Conservation (phyloP, 2,888 invertebrate genomes). For the Dasysyrphus albostriatus region DNA sequence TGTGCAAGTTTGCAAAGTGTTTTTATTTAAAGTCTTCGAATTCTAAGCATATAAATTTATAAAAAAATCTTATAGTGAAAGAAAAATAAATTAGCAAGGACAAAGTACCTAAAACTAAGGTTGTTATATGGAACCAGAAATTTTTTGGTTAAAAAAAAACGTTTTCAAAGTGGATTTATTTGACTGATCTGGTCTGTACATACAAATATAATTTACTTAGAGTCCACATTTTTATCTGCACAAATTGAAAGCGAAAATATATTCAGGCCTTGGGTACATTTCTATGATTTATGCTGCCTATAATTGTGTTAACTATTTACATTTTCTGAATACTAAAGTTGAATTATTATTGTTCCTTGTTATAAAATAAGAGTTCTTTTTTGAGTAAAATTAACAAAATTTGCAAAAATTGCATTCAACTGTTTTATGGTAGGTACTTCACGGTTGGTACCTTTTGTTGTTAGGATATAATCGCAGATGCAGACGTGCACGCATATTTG, state of each 20-base stretch:
- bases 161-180: neutral
- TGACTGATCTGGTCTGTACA: neutral
- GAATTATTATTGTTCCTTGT: neutral
- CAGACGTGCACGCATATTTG: conserved; percentile 46
- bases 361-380: neutral
- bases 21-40: neutral
- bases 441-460: conserved; percentile 38
- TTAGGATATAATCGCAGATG: conserved; percentile 46
- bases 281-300: conserved; percentile 13
- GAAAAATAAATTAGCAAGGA: neutral
- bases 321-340: neutral
- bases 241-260: conserved; percentile 24
- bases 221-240: neutral
- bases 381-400: neutral
- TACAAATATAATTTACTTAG: conserved; percentile 9
- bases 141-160: neutral
- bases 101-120: too few species aligned
- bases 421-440: conserved; percentile 46
- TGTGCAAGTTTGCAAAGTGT: neutral
- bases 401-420: neutral
- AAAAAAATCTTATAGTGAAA: neutral
- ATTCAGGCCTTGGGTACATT: conserved; percentile 20
- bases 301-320: conserved; percentile 12
- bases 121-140: neutral
- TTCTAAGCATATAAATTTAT: neutral